Evolutionary conservation across 2,797 vertebrate genomes (phyloP), one percentile per base, ranked within the genome.

Genomic region (Falco novaeseelandiae): DNA sequence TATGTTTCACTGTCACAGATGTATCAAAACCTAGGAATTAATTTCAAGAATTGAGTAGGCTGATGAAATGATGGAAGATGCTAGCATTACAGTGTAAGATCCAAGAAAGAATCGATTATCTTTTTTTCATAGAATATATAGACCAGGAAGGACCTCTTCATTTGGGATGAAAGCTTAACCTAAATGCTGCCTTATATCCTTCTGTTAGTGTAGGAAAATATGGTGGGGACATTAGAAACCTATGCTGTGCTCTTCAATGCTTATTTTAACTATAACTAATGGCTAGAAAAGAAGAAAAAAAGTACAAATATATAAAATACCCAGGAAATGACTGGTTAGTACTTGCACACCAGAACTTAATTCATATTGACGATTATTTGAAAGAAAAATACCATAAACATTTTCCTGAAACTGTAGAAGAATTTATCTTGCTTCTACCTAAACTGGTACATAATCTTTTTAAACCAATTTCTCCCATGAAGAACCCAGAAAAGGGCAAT

Each of bases 371-470:
- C 34, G 52, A 78, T 49, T 51, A 63, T 78, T 81, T 88, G 57
- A 88, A 71, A 81, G 63, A 92, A 95, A 87, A 85, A 91, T 36
- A 81, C 19, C 82, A 20, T 29, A 91, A 42, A 81, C 12, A 52
- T 91, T 87, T 94, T 73, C 55, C 54, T 90, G 66, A 93, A 95
- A 58, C 32, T 59, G 30, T 29, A 52, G 9, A 59, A 77, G 3
- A 95, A 69, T 70, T 73, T 87, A 65, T 94, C 76, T 95, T 95
- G 44, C 22, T 85, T 92, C 48, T 84, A 77, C 55, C 36, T 91
- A 96, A 92, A 95, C 36, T 78, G 69, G 95, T 48, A 58, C 46
- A 89, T 83, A 76, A 88, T 38, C 34, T 32, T 94, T 92, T 96
- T 48, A 92, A 85, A 95, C 83, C 46, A 81, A 61, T 93, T 93